phyloP scores from a whole-genome alignment of 2,888 invertebrate genomes.

The Nebria salina region DNA sequence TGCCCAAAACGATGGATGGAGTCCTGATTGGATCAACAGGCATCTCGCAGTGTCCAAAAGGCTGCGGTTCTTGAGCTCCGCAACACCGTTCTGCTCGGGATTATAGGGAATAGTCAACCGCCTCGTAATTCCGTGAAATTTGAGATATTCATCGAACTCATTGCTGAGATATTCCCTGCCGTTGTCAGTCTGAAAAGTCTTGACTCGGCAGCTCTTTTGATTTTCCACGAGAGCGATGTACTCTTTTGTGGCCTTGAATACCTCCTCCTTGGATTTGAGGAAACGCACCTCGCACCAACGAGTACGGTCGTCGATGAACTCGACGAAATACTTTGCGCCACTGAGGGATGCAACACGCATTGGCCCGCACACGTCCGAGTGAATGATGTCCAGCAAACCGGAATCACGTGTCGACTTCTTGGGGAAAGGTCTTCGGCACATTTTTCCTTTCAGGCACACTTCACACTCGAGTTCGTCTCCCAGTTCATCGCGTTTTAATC shows the following conservation, averaged over 20 bases:
- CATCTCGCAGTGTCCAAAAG: conserved; percentile 31
- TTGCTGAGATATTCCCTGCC: conserved; percentile 46
- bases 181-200: conserved; percentile 46
- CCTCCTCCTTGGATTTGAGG: conserved; percentile 24
- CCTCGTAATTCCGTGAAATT: conserved; percentile 46
- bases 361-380: conserved; percentile 51
- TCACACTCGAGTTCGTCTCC: conserved; percentile 40
- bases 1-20: conserved; percentile 54
- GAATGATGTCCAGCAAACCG: conserved; percentile 48
- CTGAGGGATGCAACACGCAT: conserved; percentile 49
- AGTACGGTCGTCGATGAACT: conserved; percentile 51
- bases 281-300: conserved; percentile 32
- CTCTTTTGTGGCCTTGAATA: conserved; percentile 27
- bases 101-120: conserved; percentile 32
- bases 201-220: conserved; percentile 42
- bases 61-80: conserved; percentile 30
- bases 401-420: conserved; percentile 34
- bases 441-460: conserved; percentile 45
- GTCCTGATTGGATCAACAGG: conserved; percentile 52
- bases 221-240: conserved; percentile 38
- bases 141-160: conserved; percentile 46
- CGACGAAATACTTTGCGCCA: conserved; percentile 48
- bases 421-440: conserved; percentile 43
- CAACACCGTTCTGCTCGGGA: conserved; percentile 41
- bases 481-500: conserved; percentile 38